A percentile compares a stretch with the other conserved stretches of the same genome.
These are phyloP conservation scores for Myoxocephalus aenaeus DNA, from an alignment of 2,797 vertebrate genomes.

Conservation along the genomic window DNA sequence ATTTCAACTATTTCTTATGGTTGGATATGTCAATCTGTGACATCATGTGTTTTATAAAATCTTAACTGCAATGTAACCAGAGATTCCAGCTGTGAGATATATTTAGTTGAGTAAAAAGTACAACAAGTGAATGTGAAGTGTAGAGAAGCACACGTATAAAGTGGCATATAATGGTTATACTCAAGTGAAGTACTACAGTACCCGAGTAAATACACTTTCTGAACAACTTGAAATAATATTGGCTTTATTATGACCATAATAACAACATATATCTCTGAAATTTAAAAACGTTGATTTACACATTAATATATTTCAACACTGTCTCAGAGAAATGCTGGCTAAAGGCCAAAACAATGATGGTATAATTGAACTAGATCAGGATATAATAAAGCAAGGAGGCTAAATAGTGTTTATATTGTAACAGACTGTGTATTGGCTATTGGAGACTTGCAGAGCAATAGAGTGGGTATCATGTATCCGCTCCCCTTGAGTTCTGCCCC, in stretches of 20 bases:
- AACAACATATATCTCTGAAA: not conserved
- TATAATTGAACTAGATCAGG: constrained; percentile 50
- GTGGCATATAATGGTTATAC: not conserved
- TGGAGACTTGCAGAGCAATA: constrained; percentile 63
- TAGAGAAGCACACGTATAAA: not conserved
- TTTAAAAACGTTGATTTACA: constrained; percentile 15
- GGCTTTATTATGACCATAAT: not conserved
- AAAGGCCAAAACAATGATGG: constrained; percentile 42
- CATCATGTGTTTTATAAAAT: not conserved
- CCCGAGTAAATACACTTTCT: not conserved
- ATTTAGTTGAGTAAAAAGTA: not conserved
- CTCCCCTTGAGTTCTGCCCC: constrained; percentile 37
- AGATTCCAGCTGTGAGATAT: not conserved
- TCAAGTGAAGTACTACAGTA: not conserved
- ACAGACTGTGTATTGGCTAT: constrained; percentile 65
- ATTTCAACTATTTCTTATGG: not conserved
- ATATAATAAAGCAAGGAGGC: constrained; percentile 61
- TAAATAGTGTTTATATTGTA: constrained; percentile 74
- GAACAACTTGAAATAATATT: not conserved
- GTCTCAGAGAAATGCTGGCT: constrained; percentile 36
- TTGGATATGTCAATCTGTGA: not conserved
- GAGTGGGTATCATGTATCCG: constrained; percentile 68
- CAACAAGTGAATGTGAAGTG: not conserved
- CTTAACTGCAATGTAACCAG: not conserved
- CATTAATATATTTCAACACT: constrained; percentile 25